A percentile compares a stretch with the other conserved stretches of the same genome.
Conservation (phyloP, 1,140 invertebrate species). For the Xylocopa sonorina region DNA sequence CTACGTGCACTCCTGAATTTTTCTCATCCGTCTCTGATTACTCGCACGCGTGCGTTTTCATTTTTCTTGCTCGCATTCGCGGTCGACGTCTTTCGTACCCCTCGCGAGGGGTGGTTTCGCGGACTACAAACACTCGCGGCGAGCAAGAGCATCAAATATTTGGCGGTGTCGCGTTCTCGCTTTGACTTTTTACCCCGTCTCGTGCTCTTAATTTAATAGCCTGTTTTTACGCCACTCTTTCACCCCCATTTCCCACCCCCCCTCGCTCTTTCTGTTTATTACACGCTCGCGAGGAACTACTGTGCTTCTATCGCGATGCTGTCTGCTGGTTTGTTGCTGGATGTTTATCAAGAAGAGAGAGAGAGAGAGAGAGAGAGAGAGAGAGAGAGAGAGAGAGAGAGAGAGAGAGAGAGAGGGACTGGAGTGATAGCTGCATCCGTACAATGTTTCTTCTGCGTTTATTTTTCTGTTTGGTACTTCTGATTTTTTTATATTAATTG, state of each 20-base stretch:
- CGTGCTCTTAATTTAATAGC: background rate
- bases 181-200: background rate
- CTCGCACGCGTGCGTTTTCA: too few relatives aligned
- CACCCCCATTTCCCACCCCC: too few relatives aligned
- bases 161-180: background rate
- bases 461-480: background rate
- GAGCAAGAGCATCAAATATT: slow-evolving; percentile 16
- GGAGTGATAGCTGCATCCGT: too few relatives aligned
- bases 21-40: background rate
- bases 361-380: too few relatives aligned
- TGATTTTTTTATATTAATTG: background rate
- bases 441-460: too few relatives aligned
- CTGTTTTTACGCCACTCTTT: background rate
- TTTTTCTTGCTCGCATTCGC: background rate
- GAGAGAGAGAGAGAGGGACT: too few relatives aligned
- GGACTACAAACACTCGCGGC: background rate
- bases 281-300: too few relatives aligned
- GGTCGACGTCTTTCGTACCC: background rate
- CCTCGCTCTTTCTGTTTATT: too few relatives aligned
- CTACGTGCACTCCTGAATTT: background rate
- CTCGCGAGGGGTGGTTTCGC: background rate
- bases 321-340: too few relatives aligned
- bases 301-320: too few relatives aligned
- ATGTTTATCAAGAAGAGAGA: too few relatives aligned
- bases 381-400: too few relatives aligned